A percentile compares a stretch with the other conserved stretches of the same genome.
These are phyloP conservation scores for Heptranchias perlo DNA, from an alignment of 2,113 vertebrate genomes.

Conservation along the genomic window DNA sequence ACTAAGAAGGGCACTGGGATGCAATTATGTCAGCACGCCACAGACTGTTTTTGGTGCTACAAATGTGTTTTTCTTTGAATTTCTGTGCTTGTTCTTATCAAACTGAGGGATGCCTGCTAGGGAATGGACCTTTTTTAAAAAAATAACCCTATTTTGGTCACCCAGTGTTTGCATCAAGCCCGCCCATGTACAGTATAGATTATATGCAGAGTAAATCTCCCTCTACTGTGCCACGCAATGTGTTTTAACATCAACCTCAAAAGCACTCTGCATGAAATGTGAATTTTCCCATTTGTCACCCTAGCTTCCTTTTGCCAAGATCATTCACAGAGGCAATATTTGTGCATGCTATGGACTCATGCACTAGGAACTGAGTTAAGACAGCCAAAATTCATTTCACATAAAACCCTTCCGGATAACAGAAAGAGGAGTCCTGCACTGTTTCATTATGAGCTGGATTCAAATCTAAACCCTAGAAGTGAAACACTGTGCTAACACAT, in stretches of 20 bases:
- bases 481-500: not conserved
- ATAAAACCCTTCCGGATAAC: too few relatives aligned
- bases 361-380: not conserved
- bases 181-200: not conserved
- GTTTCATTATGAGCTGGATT: not conserved
- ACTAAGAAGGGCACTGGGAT: not conserved
- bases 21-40: not conserved
- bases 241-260: not conserved
- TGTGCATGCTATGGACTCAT: not conserved
- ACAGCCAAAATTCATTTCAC: not conserved
- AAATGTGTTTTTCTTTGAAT: not conserved
- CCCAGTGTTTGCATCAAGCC: not conserved
- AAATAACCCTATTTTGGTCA: not conserved
- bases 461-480: not conserved
- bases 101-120: not conserved
- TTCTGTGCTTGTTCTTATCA: not conserved
- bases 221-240: too few relatives aligned
- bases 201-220: too few relatives aligned
- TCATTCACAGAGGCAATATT: not conserved
- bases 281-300: not conserved
- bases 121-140: not conserved
- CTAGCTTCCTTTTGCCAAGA: not conserved
- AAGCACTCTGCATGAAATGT: not conserved
- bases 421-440: not conserved
- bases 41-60: not conserved